Evolutionary conservation across 2,113 vertebrate species (phyloP).

Genomic region (Eubucco bourcierii): DNA sequence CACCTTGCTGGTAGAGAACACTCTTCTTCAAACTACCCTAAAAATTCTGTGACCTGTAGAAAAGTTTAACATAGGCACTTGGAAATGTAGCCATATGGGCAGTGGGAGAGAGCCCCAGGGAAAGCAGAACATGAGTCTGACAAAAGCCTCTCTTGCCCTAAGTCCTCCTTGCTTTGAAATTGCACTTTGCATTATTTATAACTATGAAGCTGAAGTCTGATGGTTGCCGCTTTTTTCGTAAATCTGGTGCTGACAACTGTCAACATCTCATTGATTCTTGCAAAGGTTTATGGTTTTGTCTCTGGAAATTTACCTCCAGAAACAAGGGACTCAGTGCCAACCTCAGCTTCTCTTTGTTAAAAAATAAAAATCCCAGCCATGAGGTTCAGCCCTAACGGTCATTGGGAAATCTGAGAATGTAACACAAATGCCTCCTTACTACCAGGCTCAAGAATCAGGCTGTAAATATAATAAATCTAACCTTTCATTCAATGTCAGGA

Average conservation of each 20-base stretch:
- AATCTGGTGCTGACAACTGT: background rate
- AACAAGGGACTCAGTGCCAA: background rate
- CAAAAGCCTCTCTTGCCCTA: background rate
- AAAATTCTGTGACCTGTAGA: background rate
- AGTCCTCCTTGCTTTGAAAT: background rate
- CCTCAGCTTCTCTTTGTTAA: background rate
- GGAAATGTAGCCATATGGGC: background rate
- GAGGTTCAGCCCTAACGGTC: background rate
- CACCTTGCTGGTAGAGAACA: background rate
- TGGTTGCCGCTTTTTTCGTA: background rate
- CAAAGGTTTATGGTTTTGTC: background rate
- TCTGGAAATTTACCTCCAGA: background rate
- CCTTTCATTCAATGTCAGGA: background rate
- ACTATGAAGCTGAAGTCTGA: background rate
- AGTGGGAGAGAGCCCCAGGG: background rate
- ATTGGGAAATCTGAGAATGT: background rate
- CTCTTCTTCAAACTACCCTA: background rate
- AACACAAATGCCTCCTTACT: background rate
- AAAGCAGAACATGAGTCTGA: conserved; percentile 4
- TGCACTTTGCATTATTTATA: background rate
- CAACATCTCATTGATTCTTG: background rate
- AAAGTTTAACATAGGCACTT: background rate
- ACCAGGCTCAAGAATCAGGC: background rate
- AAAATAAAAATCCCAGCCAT: background rate
- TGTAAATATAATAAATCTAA: conserved; percentile 13